Conservation (phyloP, 1,140 invertebrate species). For the Amphibalanus amphitrite region DNA sequence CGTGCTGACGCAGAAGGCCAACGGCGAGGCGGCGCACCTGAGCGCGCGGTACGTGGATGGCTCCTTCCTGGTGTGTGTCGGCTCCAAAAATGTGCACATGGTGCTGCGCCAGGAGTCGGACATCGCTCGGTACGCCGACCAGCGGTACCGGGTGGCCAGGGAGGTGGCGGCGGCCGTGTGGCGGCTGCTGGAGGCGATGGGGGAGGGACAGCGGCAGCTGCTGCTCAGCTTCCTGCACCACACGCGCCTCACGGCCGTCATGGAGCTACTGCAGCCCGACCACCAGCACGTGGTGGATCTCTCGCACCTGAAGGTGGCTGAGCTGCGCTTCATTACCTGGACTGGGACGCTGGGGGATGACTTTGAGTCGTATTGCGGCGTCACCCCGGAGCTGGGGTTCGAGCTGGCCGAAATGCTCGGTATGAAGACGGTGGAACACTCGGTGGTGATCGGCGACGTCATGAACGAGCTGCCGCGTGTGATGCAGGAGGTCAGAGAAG, state of each 20-base stretch:
- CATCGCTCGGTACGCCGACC: conserved; percentile 26
- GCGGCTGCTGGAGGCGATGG: conserved; percentile 20
- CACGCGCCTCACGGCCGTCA: conserved; percentile 26
- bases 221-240: conserved; percentile 19
- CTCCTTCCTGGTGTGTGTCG: conserved; percentile 26
- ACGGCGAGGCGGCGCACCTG: conserved; percentile 34
- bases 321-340: conserved; percentile 30
- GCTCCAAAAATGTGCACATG: conserved; percentile 35
- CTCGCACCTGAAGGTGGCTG: conserved; percentile 23
- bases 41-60: conserved; percentile 26
- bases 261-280: conserved; percentile 30
- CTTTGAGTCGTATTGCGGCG: conserved; percentile 22
- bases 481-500: background rate
- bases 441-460: conserved; percentile 6
- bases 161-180: conserved; percentile 22
- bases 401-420: conserved; percentile 19
- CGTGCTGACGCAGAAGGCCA: conserved; percentile 29
- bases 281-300: conserved; percentile 33
- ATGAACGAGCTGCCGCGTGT: background rate
- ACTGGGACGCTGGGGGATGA: conserved; percentile 18
- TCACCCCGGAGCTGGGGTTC: conserved; percentile 24
- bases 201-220: conserved; percentile 12
- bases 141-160: conserved; percentile 26
- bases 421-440: conserved; percentile 18
- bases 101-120: conserved; percentile 27